Evolutionary conservation across 1,140 invertebrate genomes (phyloP).

Genomic region (Metopolophium dirhodum): DNA sequence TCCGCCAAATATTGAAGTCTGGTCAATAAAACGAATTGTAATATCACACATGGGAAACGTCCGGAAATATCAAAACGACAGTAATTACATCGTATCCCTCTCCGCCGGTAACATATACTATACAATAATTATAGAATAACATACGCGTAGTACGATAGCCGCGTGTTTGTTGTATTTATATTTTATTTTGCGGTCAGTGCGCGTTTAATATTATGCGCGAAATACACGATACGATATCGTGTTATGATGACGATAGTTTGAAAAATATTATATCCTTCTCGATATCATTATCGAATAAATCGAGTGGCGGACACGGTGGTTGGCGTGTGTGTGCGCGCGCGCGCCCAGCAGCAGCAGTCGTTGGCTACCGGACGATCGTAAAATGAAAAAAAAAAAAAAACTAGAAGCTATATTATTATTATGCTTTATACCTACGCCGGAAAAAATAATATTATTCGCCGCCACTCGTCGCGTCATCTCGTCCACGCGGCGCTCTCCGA

Average conservation of each 20-base stretch:
- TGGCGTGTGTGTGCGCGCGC: neutral
- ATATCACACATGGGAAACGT: neutral
- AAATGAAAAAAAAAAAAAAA: slow-evolving; percentile 29
- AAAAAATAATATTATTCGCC: slow-evolving; percentile 23
- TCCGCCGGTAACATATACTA: neutral
- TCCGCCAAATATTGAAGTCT: neutral
- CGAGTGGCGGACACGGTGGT: neutral
- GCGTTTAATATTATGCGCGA: neutral
- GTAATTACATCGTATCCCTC: neutral
- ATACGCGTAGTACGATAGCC: neutral
- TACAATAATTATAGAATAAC: neutral
- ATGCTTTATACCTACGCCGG: neutral
- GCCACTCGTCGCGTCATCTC: slow-evolving; percentile 19
- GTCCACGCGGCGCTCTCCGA: too few species aligned
- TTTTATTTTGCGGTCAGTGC: neutral
- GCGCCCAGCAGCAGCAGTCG: neutral
- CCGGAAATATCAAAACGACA: neutral
- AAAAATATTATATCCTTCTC: neutral
- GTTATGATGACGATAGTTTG: neutral
- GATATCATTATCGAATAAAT: neutral
- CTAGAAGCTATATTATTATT: slow-evolving; percentile 40
- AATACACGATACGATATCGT: neutral
- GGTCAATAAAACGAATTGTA: neutral
- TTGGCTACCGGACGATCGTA: neutral
- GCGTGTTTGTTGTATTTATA: neutral